phyloP scores from a whole-genome alignment of 2,888 invertebrate species.

The Cantharis lateralis region DNA sequence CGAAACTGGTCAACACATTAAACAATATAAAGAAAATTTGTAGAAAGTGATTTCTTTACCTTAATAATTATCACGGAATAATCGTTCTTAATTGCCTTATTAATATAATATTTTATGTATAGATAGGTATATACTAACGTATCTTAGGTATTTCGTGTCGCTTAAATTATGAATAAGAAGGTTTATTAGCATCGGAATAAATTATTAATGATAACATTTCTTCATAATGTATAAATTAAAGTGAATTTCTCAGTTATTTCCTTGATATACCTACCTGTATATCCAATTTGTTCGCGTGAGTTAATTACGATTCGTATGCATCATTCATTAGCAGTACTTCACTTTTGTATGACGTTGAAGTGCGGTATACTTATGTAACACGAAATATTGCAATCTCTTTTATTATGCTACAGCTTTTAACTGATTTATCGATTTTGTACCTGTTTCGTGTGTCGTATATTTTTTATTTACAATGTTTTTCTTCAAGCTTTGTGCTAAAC shows the following conservation, averaged over 20 bases:
- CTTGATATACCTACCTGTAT: not conserved
- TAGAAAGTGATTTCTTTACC: too few relatives aligned
- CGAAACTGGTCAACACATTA: too few relatives aligned
- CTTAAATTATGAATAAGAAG: not conserved
- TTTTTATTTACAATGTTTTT: not conserved
- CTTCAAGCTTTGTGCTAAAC: not conserved
- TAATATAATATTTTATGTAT: not conserved
- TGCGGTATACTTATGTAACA: not conserved
- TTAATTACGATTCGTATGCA: constrained; percentile 9
- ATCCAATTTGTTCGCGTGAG: constrained; percentile 8
- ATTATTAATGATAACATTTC: constrained; percentile 4
- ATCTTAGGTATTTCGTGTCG: not conserved
- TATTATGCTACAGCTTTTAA: not conserved
- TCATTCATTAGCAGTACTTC: constrained; percentile 13
- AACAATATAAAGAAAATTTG: too few relatives aligned
- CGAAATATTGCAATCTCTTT: not conserved
- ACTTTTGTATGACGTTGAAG: constrained; percentile 3
- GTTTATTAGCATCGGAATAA: not conserved
- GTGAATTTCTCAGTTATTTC: not conserved
- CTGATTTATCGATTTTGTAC: not conserved
- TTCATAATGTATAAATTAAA: constrained; percentile 4
- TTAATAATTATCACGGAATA: not conserved
- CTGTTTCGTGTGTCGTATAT: not conserved
- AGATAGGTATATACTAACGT: not conserved
- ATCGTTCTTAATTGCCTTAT: not conserved